These are phyloP conservation scores for Adelphocoris suturalis DNA, from an alignment of 2,888 invertebrate genomes.

Conservation along the genomic window DNA sequence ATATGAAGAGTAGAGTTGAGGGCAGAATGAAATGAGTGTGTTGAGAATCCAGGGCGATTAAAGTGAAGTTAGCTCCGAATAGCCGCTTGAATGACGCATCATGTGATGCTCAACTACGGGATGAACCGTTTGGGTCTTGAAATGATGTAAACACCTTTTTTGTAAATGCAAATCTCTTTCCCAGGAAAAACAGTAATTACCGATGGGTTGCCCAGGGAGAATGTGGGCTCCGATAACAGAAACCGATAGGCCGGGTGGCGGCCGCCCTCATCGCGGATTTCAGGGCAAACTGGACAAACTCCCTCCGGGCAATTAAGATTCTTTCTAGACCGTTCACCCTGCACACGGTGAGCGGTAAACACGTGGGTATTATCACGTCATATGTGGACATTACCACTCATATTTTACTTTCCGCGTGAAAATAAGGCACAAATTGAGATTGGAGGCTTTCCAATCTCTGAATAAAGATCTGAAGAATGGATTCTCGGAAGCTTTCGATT, in stretches of 20 bases:
- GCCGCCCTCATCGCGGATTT: constrained; percentile 48
- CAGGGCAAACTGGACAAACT: constrained; percentile 46
- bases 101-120: neutral
- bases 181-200: neutral
- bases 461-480: too few species aligned
- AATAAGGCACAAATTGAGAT: too few species aligned
- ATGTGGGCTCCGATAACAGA: constrained; percentile 1
- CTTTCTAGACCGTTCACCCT: constrained; percentile 54
- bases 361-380: neutral
- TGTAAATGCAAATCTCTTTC: constrained; percentile 7
- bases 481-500: too few species aligned
- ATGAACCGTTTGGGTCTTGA: neutral
- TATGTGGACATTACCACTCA: neutral
- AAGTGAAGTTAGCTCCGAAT: too few species aligned
- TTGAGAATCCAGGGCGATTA: too few species aligned
- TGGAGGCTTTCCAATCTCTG: too few species aligned
- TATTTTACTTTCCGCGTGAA: neutral
- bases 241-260: neutral
- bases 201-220: neutral
- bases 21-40: too few species aligned
- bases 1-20: too few species aligned
- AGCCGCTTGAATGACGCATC: too few species aligned
- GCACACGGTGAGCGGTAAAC: constrained; percentile 2
- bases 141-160: neutral
- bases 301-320: constrained; percentile 44